These are phyloP conservation scores for Elephantulus edwardii DNA, from an alignment of 2,113 vertebrate genomes.

Conservation along the genomic window DNA sequence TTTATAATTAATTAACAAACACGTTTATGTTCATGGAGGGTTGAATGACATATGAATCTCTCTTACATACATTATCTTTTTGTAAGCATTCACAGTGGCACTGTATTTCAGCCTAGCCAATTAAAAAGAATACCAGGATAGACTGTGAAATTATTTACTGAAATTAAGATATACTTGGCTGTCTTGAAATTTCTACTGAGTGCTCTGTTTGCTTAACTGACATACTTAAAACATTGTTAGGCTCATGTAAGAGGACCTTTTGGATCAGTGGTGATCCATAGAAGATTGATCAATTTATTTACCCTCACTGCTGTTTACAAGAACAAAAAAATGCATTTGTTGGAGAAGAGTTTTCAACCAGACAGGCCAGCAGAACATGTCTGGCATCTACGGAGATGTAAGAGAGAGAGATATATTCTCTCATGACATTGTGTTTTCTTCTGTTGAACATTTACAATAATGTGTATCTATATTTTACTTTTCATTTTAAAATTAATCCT, in stretches of 20 bases:
- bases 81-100: neutral
- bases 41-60: neutral
- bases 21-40: neutral
- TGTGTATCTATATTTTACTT: neutral
- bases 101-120: neutral
- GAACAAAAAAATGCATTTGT: slow-evolving; percentile 6
- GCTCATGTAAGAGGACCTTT: neutral
- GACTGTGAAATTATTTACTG: slow-evolving; percentile 8
- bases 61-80: neutral
- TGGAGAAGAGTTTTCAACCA: slow-evolving; percentile 24
- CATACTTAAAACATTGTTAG: neutral
- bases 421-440: neutral
- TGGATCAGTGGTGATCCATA: slow-evolving; percentile 16
- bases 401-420: neutral
- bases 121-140: slow-evolving; percentile 26
- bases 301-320: neutral
- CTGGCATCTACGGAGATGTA: neutral
- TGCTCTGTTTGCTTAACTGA: neutral
- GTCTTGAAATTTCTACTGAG: neutral
- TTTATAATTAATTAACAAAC: neutral
- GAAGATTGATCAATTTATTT: neutral
- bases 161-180: neutral
- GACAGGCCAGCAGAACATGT: neutral
- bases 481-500: neutral
- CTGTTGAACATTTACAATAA: neutral